Evolutionary conservation across 2,797 vertebrate species (phyloP).

Genomic region (Cynopterus sphinx): DNA sequence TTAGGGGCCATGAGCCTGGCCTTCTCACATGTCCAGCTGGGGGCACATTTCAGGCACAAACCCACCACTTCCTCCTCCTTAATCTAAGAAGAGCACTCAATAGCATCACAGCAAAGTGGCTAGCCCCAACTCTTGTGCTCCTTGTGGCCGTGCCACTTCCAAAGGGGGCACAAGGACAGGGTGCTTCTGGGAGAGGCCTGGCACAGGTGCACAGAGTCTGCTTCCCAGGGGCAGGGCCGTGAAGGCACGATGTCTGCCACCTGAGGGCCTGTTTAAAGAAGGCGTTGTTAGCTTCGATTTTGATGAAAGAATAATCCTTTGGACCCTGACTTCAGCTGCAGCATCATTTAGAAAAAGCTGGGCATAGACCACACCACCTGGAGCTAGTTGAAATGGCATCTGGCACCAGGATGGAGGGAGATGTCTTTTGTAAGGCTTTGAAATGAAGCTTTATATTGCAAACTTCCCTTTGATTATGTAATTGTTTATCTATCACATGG

Average conservation of each 20-base stretch:
- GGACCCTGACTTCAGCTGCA: neutral
- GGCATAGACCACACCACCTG: neutral
- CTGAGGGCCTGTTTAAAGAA: neutral
- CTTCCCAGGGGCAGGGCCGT: neutral
- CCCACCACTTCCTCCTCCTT: neutral
- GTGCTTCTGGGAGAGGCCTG: accelerated
- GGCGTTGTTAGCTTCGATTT: neutral
- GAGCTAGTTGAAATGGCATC: neutral
- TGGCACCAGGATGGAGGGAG: neutral
- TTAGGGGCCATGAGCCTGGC: accelerated
- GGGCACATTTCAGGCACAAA: neutral
- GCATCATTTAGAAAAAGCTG: neutral
- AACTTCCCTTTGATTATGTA: constrained; percentile 42
- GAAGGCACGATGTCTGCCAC: neutral
- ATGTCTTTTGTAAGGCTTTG: neutral
- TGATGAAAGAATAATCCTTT: neutral
- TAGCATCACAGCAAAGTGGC: neutral
- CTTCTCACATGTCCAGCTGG: neutral
- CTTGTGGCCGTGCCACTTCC: neutral
- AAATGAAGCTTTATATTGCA: neutral
- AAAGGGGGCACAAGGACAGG: neutral
- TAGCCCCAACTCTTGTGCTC: neutral
- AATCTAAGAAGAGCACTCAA: neutral
- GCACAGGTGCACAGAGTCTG: accelerated
- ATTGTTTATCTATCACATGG: neutral